These are phyloP conservation scores for Congeria kusceri DNA, from an alignment of 2,888 invertebrate species.

Conservation along the genomic window DNA sequence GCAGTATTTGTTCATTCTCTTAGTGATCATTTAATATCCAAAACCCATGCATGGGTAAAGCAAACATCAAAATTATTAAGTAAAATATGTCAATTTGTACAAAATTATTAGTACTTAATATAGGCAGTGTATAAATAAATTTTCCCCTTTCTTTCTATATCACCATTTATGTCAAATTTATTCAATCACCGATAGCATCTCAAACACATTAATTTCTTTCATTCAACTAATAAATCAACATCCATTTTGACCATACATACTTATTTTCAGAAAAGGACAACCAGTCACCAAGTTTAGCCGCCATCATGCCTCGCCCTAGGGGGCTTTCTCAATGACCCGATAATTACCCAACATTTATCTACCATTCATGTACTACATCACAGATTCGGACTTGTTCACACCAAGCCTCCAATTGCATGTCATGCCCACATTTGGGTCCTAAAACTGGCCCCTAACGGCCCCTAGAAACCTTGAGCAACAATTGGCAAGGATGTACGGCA, in stretches of 20 bases:
- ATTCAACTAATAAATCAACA: conserved; percentile 12
- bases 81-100: no score
- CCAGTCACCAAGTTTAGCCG: background rate
- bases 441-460: conserved; percentile 12
- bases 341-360: conserved; percentile 43
- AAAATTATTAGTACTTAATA: no score
- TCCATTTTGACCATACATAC: conserved; percentile 9
- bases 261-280: no score
- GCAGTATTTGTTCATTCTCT: no score
- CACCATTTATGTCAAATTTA: no score
- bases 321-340: conserved; percentile 27
- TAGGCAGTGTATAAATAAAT: no score
- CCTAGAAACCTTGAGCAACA: no score
- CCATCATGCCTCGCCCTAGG: background rate
- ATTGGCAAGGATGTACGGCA: conserved; percentile 7
- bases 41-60: no score
- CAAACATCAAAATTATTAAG: no score
- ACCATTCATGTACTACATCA: conserved; percentile 43
- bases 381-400: conserved; percentile 26
- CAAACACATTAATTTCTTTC: conserved; percentile 10
- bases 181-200: no score
- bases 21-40: no score
- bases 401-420: conserved; percentile 26
- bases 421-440: conserved; percentile 23
- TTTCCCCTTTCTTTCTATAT: no score